These are phyloP conservation scores for Rhinolophus sinicus DNA, from an alignment of 2,113 vertebrate species.

Conservation along the genomic window DNA sequence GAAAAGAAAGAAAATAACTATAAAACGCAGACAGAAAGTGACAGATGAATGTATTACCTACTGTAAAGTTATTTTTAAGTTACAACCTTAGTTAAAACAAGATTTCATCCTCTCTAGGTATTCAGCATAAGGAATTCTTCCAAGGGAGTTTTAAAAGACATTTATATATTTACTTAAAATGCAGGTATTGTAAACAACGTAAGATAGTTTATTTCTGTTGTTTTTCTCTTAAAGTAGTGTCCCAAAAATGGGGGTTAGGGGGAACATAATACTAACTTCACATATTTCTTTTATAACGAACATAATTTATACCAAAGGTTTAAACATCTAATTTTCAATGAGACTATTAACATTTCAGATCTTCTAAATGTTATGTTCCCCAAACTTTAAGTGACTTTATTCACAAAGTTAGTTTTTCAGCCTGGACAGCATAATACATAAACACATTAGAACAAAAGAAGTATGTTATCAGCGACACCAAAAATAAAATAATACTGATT, in stretches of 20 bases:
- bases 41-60: background rate
- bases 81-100: constrained; percentile 26
- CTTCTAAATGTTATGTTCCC: background rate
- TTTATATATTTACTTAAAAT: background rate
- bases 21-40: background rate
- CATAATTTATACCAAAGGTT: background rate
- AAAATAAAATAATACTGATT: background rate
- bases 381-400: constrained; percentile 13
- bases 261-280: background rate
- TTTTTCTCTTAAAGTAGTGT: background rate
- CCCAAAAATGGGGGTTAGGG: background rate
- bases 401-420: constrained; percentile 9
- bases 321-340: constrained; percentile 15
- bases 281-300: background rate
- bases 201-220: background rate
- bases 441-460: background rate
- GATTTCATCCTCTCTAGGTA: background rate
- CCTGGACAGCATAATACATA: background rate
- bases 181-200: background rate
- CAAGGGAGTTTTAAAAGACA: background rate
- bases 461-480: background rate
- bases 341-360: background rate
- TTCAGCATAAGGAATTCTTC: background rate
- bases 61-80: background rate
- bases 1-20: background rate